phyloP scores from a whole-genome alignment of 2,888 invertebrate genomes.

The Pristionchus fissidentatus region DNA sequence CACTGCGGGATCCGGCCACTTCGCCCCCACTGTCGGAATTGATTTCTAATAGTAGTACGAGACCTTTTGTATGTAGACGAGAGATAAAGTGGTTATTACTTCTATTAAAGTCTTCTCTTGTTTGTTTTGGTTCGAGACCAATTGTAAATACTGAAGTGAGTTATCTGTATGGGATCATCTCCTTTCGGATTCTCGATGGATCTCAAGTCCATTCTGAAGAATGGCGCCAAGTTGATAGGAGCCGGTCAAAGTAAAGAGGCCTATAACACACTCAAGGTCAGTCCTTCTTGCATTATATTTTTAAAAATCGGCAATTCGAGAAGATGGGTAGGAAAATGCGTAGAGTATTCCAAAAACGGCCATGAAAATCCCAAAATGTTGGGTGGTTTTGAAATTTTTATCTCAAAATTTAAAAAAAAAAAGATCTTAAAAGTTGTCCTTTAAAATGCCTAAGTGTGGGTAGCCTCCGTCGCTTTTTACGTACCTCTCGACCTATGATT shows the following conservation, averaged over 20 bases:
- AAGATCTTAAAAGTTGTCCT: neutral
- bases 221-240: conserved; percentile 52
- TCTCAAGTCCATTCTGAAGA: conserved; percentile 58
- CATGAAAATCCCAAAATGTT: too few relatives aligned
- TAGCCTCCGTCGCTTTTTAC: too few relatives aligned
- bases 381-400: too few relatives aligned
- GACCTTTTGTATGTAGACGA: neutral
- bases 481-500: too few relatives aligned
- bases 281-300: neutral
- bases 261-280: conserved; percentile 55
- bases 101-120: neutral
- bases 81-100: conserved; percentile 22
- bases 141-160: neutral
- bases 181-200: conserved; percentile 3
- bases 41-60: conserved; percentile 61
- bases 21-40: conserved; percentile 69
- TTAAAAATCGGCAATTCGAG: neutral
- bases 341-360: neutral
- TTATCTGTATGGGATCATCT: neutral
- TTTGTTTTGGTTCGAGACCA: neutral
- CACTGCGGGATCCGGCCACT: conserved; percentile 69
- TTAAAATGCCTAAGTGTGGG: too few relatives aligned
- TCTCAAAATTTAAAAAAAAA: neutral
- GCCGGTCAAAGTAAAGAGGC: conserved; percentile 54
- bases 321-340: neutral